phyloP scores from a whole-genome alignment of 35 echinoderm and acorn worm genomes.

The Lytechinus pictus region DNA sequence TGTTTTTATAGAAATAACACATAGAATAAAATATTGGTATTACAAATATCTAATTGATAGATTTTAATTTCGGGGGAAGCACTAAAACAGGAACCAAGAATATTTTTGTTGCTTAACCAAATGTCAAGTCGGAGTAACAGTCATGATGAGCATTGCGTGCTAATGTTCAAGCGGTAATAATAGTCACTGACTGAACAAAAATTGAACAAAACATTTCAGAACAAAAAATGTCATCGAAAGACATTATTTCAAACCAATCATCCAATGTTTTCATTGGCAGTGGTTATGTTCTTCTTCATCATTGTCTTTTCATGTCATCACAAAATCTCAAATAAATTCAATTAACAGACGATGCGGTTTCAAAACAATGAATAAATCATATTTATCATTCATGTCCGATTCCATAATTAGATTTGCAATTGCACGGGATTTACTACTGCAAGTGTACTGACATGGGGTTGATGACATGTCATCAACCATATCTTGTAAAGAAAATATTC shows the following conservation, averaged over 20 bases:
- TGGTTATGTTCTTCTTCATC: neutral
- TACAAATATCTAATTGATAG: too few relatives aligned
- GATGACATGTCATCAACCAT: too few relatives aligned
- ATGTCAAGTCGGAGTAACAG: neutral
- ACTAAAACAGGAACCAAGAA: too few relatives aligned
- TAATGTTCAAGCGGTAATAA: neutral
- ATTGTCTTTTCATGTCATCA: neutral
- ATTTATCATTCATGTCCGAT: neutral
- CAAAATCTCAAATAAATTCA: neutral
- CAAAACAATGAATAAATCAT: neutral
- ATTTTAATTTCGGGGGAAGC: too few relatives aligned
- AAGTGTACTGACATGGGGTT: too few relatives aligned
- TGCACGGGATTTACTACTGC: too few relatives aligned
- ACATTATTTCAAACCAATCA: too few relatives aligned
- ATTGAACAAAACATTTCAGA: neutral
- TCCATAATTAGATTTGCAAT: neutral
- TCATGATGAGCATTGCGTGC: neutral
- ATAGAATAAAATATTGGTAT: too few relatives aligned
- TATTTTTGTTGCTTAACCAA: too few relatives aligned
- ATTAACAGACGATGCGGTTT: neutral
- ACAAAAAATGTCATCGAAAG: neutral
- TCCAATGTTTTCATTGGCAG: too few relatives aligned
- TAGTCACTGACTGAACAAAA: neutral
- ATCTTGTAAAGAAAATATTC: too few relatives aligned
- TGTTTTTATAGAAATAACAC: too few relatives aligned